A percentile compares a stretch with the other conserved stretches of the same genome.
Evolutionary conservation across 2,113 vertebrate genomes (phyloP).

Genomic region (Peucedramus taeniatus): DNA sequence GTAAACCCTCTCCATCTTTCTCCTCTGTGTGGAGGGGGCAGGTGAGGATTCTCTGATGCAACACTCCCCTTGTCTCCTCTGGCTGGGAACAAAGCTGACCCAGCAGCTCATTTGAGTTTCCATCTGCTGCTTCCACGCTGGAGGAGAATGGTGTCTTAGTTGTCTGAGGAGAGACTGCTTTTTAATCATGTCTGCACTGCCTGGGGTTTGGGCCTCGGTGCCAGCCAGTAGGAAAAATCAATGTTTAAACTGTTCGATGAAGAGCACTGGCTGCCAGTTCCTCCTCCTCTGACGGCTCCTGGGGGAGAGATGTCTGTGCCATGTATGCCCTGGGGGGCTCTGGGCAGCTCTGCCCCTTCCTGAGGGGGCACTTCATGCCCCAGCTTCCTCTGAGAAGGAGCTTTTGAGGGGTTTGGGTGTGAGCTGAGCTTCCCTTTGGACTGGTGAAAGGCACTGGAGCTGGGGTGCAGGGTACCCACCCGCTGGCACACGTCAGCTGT

Average conservation of each 20-base stretch:
- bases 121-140: not conserved
- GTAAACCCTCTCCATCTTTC: not conserved
- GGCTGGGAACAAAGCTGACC: slow-evolving; percentile 2
- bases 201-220: slow-evolving; percentile 10
- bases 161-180: slow-evolving; percentile 5
- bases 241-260: slow-evolving; percentile 49
- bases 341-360: not conserved
- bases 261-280: not conserved
- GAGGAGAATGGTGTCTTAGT: not conserved
- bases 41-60: not conserved
- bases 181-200: slow-evolving; percentile 29
- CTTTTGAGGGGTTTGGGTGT: not conserved
- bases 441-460: accelerated
- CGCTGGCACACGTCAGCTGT: accelerated
- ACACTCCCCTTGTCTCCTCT: not conserved
- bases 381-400: not conserved
- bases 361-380: accelerated
- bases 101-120: not conserved
- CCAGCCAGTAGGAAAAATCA: slow-evolving; percentile 31
- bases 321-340: not conserved
- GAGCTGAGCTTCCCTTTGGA: not conserved
- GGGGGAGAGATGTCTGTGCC: not conserved
- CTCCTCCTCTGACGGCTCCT: not conserved
- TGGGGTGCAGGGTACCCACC: accelerated
- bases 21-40: accelerated